phyloP scores from a whole-genome alignment of 2,113 vertebrate species.

The Microcebus tavaratra region DNA sequence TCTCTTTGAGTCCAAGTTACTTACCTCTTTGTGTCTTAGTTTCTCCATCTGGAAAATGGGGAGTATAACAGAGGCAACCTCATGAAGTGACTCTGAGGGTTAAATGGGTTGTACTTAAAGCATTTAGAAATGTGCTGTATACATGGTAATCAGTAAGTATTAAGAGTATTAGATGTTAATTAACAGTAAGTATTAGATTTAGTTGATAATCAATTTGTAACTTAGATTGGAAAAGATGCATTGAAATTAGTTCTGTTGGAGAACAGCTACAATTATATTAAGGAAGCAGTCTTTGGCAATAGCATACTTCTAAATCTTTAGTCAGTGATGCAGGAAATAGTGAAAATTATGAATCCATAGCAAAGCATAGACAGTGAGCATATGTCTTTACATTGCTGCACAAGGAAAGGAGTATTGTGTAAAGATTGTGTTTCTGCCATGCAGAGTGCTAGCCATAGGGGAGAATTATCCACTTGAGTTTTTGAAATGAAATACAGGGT shows the following conservation, averaged over 20 bases:
- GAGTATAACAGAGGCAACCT: not conserved
- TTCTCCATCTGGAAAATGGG: slow-evolving; percentile 8
- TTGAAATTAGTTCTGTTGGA: not conserved
- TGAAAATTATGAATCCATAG: not conserved
- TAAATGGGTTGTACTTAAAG: not conserved
- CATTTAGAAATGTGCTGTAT: not conserved
- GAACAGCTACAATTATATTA: not conserved
- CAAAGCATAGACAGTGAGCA: not conserved
- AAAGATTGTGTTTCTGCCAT: not conserved
- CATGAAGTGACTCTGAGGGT: not conserved
- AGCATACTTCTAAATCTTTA: not conserved
- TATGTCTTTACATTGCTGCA: not conserved
- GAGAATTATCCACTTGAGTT: not conserved
- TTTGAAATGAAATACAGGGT: not conserved
- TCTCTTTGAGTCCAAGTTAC: not conserved
- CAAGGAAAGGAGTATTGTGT: not conserved
- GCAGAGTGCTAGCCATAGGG: not conserved
- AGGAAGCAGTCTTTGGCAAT: not conserved
- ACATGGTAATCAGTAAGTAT: not conserved
- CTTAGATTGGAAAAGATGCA: not conserved
- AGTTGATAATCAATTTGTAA: not conserved
- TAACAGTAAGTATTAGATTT: not conserved
- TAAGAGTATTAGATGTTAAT: not conserved
- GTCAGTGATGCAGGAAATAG: not conserved
- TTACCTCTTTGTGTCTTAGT: not conserved